Evolutionary conservation across 2,888 invertebrate genomes (phyloP), one percentile per base, ranked within the genome.

Genomic region (Ochropleura plecta): DNA sequence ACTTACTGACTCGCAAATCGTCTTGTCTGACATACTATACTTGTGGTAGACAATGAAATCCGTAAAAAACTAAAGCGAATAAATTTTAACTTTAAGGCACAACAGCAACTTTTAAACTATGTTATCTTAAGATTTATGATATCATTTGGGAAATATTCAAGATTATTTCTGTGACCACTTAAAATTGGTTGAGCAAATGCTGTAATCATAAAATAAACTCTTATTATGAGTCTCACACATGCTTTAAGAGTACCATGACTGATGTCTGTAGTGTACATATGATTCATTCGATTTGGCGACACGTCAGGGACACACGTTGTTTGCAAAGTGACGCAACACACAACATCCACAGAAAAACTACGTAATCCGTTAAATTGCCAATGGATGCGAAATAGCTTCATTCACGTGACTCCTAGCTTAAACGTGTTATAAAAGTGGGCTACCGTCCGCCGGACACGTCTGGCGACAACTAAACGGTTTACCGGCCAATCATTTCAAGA

Each of bases 401-500:
- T 89, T 90, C 85, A 84, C 82, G 78, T 79, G 77, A 68, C 66
- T 70, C 70, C 71, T 71, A 76, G 71, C 73, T 65, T 87, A 81
- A 83, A 83, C 72, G 65, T 65, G 73, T 85, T 79, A 74, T 79
- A 83, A 81, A 83, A 82, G 83, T 80, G 63, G 81, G 77, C 70
- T 78, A 65, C 82, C 66, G 74, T 20, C 62, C 55, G 70, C 80
- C 72, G 79, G 77, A 73, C 82, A 79, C 85, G 79, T 89, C 87
- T 88, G 85, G 87, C 89, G 91, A 86, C 88, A 86, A 83, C 87
- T 89, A 89, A 90, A 88, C 86, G 86, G 83, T 91, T 93, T 91
- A 88, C 88, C 12, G 82, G 87, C 79, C 88, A 90, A 91, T 91
- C 88, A 89, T 89, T 80, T 92, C 91, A 91, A 91, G 89, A 92